Conservation (phyloP, 2,888 invertebrate species). For the Himalopsyche japonica region DNA sequence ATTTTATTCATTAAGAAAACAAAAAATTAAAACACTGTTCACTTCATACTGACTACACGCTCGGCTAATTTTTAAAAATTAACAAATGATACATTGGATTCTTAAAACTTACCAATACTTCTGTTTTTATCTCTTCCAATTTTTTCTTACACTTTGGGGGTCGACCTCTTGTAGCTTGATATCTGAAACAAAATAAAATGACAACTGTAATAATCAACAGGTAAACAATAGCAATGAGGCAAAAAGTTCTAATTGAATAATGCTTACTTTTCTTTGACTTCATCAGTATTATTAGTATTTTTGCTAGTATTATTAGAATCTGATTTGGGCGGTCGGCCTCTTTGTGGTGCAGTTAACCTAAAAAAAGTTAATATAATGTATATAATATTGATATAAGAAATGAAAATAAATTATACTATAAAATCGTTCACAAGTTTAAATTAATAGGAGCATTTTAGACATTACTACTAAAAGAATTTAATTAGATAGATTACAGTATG, state of each 20-base stretch:
- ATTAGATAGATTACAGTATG: too few relatives aligned
- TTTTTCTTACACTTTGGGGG: constrained; percentile 55
- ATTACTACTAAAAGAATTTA: too few relatives aligned
- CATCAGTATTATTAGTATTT: constrained; percentile 50
- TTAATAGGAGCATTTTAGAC: too few relatives aligned
- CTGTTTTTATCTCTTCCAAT: constrained; percentile 48
- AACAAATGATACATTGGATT: too few relatives aligned
- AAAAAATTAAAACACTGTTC: too few relatives aligned
- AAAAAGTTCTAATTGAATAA: not conserved
- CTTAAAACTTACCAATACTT: constrained; percentile 22
- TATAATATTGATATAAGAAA: too few relatives aligned
- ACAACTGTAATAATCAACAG: constrained; percentile 16
- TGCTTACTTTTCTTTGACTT: constrained; percentile 49
- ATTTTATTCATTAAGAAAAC: too few relatives aligned
- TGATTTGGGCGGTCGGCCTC: constrained; percentile 46
- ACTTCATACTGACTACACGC: too few relatives aligned
- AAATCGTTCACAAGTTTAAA: too few relatives aligned
- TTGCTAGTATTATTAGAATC: constrained; percentile 42
- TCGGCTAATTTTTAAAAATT: too few relatives aligned
- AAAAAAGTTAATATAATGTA: not conserved
- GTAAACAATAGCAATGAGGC: not conserved
- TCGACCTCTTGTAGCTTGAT: constrained; percentile 46
- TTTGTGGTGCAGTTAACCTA: not conserved
- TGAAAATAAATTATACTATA: too few relatives aligned
- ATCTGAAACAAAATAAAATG: constrained; percentile 41